Percentiles rank a stretch among this genome's conserved stretches.
These are phyloP conservation scores for Trichoplusia ni DNA, from an alignment of 1,140 invertebrate genomes.

Conservation along the genomic window DNA sequence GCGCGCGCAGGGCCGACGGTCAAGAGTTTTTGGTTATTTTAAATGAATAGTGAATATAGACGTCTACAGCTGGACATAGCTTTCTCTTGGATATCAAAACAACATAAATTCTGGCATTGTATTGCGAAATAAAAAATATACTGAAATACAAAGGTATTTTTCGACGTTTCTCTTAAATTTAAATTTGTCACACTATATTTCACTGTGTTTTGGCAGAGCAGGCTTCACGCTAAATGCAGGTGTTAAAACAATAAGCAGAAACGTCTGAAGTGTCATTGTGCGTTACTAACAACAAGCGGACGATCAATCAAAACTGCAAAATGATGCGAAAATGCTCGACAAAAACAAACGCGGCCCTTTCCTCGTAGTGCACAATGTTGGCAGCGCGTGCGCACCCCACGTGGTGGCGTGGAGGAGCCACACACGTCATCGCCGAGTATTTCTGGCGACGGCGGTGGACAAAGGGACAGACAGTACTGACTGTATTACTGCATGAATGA, in stretches of 20 bases:
- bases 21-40: neutral
- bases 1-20: neutral
- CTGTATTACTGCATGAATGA: neutral
- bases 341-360: neutral
- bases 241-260: no score
- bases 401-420: neutral
- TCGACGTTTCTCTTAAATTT: no score
- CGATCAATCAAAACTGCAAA: neutral
- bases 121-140: no score
- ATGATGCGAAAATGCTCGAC: neutral
- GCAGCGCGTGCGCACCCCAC: neutral
- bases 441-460: neutral
- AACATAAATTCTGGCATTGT: no score
- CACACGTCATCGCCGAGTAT: slow-evolving; percentile 2
- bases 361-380: neutral
- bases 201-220: no score
- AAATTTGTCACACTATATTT: no score
- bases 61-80: neutral
- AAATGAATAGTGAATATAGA: neutral
- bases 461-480: neutral
- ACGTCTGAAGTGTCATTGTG: no score
- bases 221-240: no score
- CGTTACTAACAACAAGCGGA: neutral
- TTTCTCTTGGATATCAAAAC: no score
- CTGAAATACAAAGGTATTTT: no score